phyloP scores from a whole-genome alignment of 2,797 vertebrate species.

The Anolis apletophallus region DNA sequence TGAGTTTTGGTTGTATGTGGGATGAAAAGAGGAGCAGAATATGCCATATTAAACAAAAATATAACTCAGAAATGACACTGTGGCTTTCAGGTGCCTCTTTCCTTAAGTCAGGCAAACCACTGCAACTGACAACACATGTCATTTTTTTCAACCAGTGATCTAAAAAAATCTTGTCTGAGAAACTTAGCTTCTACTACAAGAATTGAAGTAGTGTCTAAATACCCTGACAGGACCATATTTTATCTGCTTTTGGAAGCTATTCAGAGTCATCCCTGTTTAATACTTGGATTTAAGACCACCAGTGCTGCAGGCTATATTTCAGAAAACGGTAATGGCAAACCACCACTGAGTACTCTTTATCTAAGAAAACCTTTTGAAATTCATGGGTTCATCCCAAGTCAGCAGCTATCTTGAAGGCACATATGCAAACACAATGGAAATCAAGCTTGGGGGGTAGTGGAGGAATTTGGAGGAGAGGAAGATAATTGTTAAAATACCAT shows the following conservation, averaged over 20 bases:
- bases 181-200: not conserved
- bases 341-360: too few relatives aligned
- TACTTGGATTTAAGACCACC: too few relatives aligned
- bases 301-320: too few relatives aligned
- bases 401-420: too few relatives aligned
- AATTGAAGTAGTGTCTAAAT: not conserved
- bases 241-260: too few relatives aligned
- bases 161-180: not conserved
- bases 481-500: not conserved
- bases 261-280: too few relatives aligned
- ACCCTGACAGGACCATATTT: too few relatives aligned
- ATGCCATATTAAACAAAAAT: not conserved
- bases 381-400: too few relatives aligned
- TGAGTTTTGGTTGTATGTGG: not conserved
- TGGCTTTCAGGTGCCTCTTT: not conserved
- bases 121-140: not conserved
- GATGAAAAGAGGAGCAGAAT: not conserved
- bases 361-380: too few relatives aligned
- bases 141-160: not conserved
- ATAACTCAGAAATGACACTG: not conserved
- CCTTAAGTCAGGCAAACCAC: not conserved
- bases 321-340: too few relatives aligned
- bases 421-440: not conserved
- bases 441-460: not conserved
- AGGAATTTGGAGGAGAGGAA: not conserved